Conservation (phyloP, 2,888 invertebrate genomes). For the Loripinus fragilis region DNA sequence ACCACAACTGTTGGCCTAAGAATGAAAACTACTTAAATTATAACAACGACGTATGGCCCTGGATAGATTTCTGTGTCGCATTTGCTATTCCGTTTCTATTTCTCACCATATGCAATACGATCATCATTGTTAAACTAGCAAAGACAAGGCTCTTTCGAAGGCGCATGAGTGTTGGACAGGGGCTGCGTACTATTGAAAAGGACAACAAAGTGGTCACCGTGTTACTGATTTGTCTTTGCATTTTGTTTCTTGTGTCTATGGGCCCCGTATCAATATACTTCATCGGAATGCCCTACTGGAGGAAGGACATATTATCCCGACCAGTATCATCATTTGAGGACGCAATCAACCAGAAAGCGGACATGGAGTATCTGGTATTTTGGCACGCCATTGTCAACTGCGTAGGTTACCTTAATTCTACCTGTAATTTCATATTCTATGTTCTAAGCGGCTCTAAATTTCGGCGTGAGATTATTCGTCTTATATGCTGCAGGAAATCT, state of each 20-base stretch:
- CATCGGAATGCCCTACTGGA: constrained; percentile 42
- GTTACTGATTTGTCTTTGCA: constrained; percentile 61
- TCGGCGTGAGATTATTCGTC: constrained; percentile 58
- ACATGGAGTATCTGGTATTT: constrained; percentile 30
- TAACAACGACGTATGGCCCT: constrained; percentile 58
- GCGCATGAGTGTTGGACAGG: constrained; percentile 19
- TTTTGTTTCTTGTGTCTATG: constrained; percentile 64
- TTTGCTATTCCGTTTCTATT: constrained; percentile 65
- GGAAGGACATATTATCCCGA: constrained; percentile 11
- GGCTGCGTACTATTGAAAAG: not conserved
- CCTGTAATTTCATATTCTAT: constrained; percentile 71
- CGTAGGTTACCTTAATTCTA: constrained; percentile 68
- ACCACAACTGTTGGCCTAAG: constrained; percentile 26
- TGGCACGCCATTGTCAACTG: constrained; percentile 61
- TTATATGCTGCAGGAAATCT: constrained; percentile 47
- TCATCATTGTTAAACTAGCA: constrained; percentile 58
- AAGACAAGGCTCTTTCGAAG: constrained; percentile 12
- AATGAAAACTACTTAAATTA: constrained; percentile 41
- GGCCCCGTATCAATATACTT: constrained; percentile 56
- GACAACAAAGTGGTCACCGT: constrained; percentile 26
- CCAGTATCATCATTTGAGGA: constrained; percentile 18
- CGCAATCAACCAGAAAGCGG: not conserved
- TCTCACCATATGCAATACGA: constrained; percentile 64
- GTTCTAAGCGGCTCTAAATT: constrained; percentile 70
- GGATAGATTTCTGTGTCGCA: constrained; percentile 69